phyloP scores from a whole-genome alignment of 1,140 invertebrate genomes.

The Magallana gigas region DNA sequence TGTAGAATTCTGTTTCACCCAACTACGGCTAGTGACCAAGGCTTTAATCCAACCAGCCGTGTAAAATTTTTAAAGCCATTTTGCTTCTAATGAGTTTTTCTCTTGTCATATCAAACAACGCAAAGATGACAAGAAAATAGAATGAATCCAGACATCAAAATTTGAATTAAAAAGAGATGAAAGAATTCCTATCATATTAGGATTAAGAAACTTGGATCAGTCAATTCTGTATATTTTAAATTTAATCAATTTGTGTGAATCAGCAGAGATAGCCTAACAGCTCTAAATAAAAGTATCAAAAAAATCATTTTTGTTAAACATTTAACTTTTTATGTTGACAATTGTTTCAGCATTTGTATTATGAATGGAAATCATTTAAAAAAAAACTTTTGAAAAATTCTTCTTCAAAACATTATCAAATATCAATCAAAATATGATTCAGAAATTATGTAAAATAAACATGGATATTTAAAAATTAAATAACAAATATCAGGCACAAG shows the following conservation, averaged over 20 bases:
- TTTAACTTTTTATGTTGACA: too few relatives aligned
- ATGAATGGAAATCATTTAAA: too few relatives aligned
- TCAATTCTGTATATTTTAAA: not conserved
- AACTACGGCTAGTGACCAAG: not conserved
- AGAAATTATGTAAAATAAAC: too few relatives aligned
- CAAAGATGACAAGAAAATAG: not conserved
- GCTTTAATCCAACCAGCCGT: not conserved
- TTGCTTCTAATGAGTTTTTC: constrained; percentile 12
- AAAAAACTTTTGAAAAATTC: too few relatives aligned
- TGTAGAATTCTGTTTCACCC: not conserved
- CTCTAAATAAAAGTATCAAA: too few relatives aligned
- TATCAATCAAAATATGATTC: too few relatives aligned
- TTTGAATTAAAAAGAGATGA: not conserved
- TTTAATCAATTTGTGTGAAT: not conserved
- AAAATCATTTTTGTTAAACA: too few relatives aligned
- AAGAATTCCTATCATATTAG: not conserved
- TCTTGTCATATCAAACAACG: not conserved
- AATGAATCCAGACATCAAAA: not conserved
- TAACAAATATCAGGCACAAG: too few relatives aligned
- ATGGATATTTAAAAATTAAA: too few relatives aligned
- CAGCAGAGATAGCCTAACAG: too few relatives aligned
- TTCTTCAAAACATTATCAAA: too few relatives aligned
- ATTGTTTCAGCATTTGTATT: too few relatives aligned
- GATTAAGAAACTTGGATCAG: not conserved
- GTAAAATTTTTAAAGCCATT: not conserved